Evolutionary conservation across 2,797 vertebrate genomes (phyloP), one percentile per base, ranked within the genome.

Genomic region (Schizothorax lantsangensis): DNA sequence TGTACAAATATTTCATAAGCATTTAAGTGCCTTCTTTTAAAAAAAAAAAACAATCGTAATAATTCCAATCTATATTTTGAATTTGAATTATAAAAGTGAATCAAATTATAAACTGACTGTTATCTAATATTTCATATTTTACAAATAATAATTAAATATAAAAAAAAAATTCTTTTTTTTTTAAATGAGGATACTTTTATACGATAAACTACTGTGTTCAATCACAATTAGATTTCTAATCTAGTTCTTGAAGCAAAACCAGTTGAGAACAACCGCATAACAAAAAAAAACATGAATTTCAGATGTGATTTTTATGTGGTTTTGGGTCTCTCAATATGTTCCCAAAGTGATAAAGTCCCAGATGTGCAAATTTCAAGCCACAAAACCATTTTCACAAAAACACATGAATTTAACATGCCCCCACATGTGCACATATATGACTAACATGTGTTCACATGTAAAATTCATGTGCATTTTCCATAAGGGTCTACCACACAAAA

Each of bases 401-500:
- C 26, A 52, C 47, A 75, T 79, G 36, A 15, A 43, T 40, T 79
- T 3, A 79, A 43, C 73, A 75, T 75, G 68, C 68, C 12, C 19
- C 36, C 68, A 71, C 68, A 40, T 40, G 68, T 71, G 54, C 77
- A 5, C 54, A 62, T 43, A 79, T 59, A 62, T 79, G 14, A 62
- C 38, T 62, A 79, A 62, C 77, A 59, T 79, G 77, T 79, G 54
- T 79, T 79, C 57, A 33, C 72, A 33, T 64, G 71, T 75, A 75
- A 36, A 62, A 77, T 62, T 47, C 72, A 84, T 45, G 74, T 64
- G 83, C 82, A 57, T 62, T 40, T 38, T 78, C 21, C 75, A 59
- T 15, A 38, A 57, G 33, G 49, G 11, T 23, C 10, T 38, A 36
- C 77, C 38, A 43, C 38, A 43, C 33, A 62, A 43, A 43, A 62